Evolutionary conservation across 2,797 vertebrate genomes (phyloP).

Genomic region (Momotus momota): DNA sequence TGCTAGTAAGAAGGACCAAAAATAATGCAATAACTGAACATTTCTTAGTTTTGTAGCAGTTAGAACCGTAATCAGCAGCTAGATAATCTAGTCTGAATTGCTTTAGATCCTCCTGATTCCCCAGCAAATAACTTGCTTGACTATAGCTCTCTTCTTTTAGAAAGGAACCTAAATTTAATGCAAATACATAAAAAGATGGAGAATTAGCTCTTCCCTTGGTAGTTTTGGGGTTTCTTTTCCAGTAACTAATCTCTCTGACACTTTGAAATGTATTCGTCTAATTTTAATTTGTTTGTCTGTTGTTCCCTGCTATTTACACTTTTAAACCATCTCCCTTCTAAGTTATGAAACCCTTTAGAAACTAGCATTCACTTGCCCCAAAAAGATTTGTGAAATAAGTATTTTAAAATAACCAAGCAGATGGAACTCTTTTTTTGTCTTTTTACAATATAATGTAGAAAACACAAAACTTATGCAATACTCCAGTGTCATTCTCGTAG

Average conservation of each 20-base stretch:
- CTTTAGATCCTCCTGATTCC: not conserved
- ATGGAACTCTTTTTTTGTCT: not conserved
- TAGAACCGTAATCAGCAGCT: not conserved
- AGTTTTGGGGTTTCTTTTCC: not conserved
- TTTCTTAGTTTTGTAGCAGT: not conserved
- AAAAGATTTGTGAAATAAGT: not conserved
- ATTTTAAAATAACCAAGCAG: not conserved
- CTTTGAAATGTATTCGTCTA: not conserved
- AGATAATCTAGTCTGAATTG: not conserved
- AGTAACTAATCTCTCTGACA: not conserved
- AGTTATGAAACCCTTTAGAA: not conserved
- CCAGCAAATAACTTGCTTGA: not conserved
- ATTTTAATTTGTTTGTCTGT: not conserved
- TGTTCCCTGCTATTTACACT: not conserved
- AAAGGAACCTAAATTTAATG: not conserved
- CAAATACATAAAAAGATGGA: not conserved
- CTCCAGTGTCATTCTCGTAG: not conserved
- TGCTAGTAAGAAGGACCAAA: not conserved
- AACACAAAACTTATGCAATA: not conserved
- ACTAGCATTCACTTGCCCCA: not conserved
- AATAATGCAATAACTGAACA: not conserved
- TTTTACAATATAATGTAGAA: not conserved
- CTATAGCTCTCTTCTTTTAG: not conserved
- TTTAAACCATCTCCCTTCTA: not conserved
- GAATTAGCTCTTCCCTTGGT: fast-evolving